Evolutionary conservation across 2,113 vertebrate genomes (phyloP).

Genomic region (Cololabis saira): DNA sequence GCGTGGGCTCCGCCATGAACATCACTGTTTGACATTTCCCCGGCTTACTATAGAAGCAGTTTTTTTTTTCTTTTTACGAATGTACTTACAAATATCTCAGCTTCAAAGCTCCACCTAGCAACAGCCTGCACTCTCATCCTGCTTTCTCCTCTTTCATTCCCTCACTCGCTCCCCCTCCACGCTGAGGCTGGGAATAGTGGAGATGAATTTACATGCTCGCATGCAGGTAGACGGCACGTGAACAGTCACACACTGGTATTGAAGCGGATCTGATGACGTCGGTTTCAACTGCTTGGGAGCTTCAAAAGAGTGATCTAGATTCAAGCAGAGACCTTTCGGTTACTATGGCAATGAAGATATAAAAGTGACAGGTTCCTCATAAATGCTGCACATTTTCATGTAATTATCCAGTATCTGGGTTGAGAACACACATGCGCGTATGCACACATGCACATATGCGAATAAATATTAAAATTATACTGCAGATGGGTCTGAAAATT

Average conservation of each 20-base stretch:
- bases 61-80: neutral
- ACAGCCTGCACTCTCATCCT: conserved; percentile 51
- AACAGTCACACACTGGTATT: conserved; percentile 41
- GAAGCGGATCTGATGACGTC: conserved; percentile 57
- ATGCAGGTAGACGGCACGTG: conserved; percentile 37
- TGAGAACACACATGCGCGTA: conserved; percentile 47
- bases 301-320: conserved; percentile 53
- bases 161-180: conserved; percentile 25
- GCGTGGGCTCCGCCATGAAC: neutral
- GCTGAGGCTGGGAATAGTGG: conserved; percentile 59
- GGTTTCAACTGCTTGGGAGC: conserved; percentile 41
- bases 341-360: conserved; percentile 74
- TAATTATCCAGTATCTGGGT: conserved; percentile 55
- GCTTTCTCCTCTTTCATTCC: conserved; percentile 21
- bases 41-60: neutral
- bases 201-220: conserved; percentile 55
- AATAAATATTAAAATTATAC: conserved; percentile 31
- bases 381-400: conserved; percentile 54
- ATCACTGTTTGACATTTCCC: no score
- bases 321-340: conserved; percentile 71
- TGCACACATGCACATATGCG: neutral
- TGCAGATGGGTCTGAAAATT: conserved; percentile 26
- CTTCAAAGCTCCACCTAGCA: conserved; percentile 73
- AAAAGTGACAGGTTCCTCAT: conserved; percentile 59
- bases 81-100: conserved; percentile 24